Conservation (phyloP, 2,797 vertebrate species). For the Mallotus villosus region DNA sequence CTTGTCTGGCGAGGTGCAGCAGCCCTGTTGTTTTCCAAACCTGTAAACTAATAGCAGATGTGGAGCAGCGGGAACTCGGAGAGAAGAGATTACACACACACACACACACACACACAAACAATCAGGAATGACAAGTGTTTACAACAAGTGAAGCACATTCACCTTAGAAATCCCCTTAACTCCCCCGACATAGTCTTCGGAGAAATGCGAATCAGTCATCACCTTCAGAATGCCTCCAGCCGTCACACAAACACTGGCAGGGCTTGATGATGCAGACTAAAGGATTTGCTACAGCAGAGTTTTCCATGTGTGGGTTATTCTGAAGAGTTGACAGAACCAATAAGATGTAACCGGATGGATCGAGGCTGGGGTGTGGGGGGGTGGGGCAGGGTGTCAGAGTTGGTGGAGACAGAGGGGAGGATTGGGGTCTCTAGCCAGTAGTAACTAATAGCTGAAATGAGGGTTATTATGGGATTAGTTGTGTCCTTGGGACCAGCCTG, state of each 20-base stretch:
- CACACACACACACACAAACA: constrained; percentile 5
- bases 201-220: background rate
- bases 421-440: constrained; percentile 47
- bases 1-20: constrained; percentile 1
- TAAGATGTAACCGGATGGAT: constrained; percentile 58
- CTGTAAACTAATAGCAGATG: constrained; percentile 18
- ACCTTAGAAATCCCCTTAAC: background rate
- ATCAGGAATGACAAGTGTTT: constrained; percentile 1
- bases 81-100: background rate
- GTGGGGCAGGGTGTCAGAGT: constrained; percentile 30
- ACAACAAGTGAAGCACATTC: background rate
- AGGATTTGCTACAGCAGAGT: constrained; percentile 31
- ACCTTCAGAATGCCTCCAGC: background rate
- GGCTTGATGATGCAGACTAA: too few relatives aligned
- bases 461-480: constrained; percentile 74
- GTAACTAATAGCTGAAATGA: constrained; percentile 66
- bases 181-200: background rate
- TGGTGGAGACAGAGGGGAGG: constrained; percentile 27
- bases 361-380: constrained; percentile 1
- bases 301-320: constrained; percentile 57
- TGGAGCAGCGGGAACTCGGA: background rate
- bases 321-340: constrained; percentile 67
- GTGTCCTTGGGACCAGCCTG: constrained; percentile 50
- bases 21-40: constrained; percentile 7
- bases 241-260: background rate